phyloP scores from a whole-genome alignment of 2,113 vertebrate species.

The Ictalurus furcatus region DNA sequence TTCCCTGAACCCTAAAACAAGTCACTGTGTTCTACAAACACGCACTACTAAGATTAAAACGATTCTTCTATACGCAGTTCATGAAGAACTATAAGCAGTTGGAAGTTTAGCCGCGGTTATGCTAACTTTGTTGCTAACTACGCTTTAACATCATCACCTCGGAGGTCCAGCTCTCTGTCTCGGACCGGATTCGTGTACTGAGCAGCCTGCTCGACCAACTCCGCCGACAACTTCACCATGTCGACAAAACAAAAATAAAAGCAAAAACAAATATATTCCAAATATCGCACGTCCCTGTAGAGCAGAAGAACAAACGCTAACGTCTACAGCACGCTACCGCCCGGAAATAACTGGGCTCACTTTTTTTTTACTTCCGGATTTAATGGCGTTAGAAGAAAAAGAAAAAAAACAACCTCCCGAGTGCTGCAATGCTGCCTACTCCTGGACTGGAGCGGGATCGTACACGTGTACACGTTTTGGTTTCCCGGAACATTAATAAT shows the following conservation, averaged over 20 bases:
- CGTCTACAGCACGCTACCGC: slow-evolving; percentile 12
- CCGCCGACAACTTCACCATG: slow-evolving; percentile 93
- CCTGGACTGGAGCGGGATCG: slow-evolving; percentile 3
- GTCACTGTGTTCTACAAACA: background rate
- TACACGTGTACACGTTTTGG: background rate
- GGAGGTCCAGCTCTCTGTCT: slow-evolving; percentile 88
- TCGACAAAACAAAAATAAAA: slow-evolving; percentile 12
- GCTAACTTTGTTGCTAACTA: background rate
- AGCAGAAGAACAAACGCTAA: background rate
- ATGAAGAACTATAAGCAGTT: no score
- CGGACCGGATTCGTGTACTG: slow-evolving; percentile 92
- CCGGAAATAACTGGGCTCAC: slow-evolving; percentile 24
- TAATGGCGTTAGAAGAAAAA: background rate
- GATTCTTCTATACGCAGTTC: background rate
- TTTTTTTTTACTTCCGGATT: slow-evolving; percentile 4
- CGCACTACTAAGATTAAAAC: background rate
- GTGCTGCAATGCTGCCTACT: background rate
- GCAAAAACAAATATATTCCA: background rate
- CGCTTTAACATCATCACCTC: slow-evolving; percentile 73
- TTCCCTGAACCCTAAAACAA: background rate
- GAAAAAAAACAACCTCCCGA: background rate
- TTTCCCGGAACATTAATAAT: background rate
- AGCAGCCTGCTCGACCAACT: slow-evolving; percentile 92
- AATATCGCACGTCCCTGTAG: background rate
- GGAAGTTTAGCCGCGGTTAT: background rate